Conservation (phyloP, 2,888 invertebrate genomes). For the Argyresthia goedartella region DNA sequence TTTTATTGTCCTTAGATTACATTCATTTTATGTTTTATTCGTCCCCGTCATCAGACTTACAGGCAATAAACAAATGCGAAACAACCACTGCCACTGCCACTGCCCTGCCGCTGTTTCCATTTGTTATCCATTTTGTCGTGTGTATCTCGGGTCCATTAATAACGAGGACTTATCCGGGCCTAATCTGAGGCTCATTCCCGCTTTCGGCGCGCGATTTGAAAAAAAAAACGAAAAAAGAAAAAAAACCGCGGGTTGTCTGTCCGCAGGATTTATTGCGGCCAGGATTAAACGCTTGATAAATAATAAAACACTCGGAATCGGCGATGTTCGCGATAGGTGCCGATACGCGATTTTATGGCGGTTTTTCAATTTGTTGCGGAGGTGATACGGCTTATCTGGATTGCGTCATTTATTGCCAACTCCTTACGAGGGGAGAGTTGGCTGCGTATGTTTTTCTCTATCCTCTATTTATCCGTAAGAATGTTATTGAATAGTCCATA, state of each 20-base stretch:
- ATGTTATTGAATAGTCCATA: slow-evolving; percentile 14
- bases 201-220: slow-evolving; percentile 64
- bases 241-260: slow-evolving; percentile 19
- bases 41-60: too few relatives aligned
- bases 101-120: slow-evolving; percentile 20
- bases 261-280: slow-evolving; percentile 52
- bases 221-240: slow-evolving; percentile 26
- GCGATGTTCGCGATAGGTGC: neutral
- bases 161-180: slow-evolving; percentile 55
- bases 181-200: slow-evolving; percentile 66
- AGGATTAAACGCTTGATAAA: slow-evolving; percentile 48
- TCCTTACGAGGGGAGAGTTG: slow-evolving; percentile 17
- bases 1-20: neutral
- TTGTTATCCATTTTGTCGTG: slow-evolving; percentile 54
- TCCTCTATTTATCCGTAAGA: slow-evolving; percentile 17
- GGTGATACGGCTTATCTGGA: slow-evolving; percentile 12
- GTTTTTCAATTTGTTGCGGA: slow-evolving; percentile 50
- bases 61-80: slow-evolving; percentile 8
- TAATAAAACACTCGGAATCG: slow-evolving; percentile 38
- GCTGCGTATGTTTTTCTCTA: slow-evolving; percentile 13
- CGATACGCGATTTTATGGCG: slow-evolving; percentile 38
- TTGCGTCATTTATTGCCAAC: slow-evolving; percentile 8
- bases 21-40: too few relatives aligned
- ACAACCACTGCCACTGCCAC: neutral
- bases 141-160: slow-evolving; percentile 66